Conservation (phyloP, 2,113 vertebrate genomes). For the Verasper variegatus region DNA sequence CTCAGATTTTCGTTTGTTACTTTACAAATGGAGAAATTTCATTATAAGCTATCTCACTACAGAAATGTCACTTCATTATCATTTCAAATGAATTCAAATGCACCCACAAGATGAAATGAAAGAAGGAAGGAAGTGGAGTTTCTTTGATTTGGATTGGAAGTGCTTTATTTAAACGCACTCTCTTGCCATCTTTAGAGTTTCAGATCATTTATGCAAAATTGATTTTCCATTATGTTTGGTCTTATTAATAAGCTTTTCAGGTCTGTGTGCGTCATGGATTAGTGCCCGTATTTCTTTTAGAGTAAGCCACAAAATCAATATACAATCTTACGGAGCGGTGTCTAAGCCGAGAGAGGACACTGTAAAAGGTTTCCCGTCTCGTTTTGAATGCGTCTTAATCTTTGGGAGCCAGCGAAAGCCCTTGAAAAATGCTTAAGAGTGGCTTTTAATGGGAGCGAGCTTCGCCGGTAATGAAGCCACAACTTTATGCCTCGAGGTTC, state of each 20-base stretch:
- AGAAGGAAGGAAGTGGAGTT: conserved; percentile 5
- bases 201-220: conserved; percentile 39
- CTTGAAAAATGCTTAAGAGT: conserved; percentile 49
- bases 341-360: conserved; percentile 27
- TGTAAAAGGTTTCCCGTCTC: conserved; percentile 6
- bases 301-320: conserved; percentile 46
- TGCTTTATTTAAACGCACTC: conserved; percentile 16
- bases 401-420: conserved; percentile 37
- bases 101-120: not conserved
- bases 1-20: conserved; percentile 59
- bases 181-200: conserved; percentile 10
- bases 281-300: conserved; percentile 18
- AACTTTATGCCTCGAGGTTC: conserved; percentile 61
- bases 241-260: conserved; percentile 36
- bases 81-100: conserved; percentile 54
- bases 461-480: conserved; percentile 62
- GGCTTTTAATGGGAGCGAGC: conserved; percentile 57
- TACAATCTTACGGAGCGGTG: conserved; percentile 24
- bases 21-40: conserved; percentile 63
- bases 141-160: conserved; percentile 29
- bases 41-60: conserved; percentile 47
- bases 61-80: conserved; percentile 56
- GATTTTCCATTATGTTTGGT: conserved; percentile 43
- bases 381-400: conserved; percentile 35
- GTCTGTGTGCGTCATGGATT: conserved; percentile 5